Percentiles rank a stretch among this genome's conserved stretches.
These are phyloP conservation scores for Pherbina coryleti DNA, from an alignment of 2,888 invertebrate species.

Conservation along the genomic window DNA sequence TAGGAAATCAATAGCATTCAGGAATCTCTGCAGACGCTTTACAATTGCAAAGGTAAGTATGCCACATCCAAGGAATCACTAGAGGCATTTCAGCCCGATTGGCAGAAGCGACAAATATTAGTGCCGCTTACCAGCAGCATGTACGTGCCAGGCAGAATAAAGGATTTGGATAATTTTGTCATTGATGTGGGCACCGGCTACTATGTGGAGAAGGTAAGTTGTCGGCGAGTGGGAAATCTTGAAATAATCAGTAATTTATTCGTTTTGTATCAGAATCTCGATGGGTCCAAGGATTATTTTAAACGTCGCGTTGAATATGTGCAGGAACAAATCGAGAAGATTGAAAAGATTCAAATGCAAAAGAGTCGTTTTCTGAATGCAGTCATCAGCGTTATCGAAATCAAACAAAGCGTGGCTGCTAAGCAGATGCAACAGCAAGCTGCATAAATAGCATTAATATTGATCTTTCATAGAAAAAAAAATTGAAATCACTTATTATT, in stretches of 20 bases:
- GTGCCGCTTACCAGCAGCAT: constrained; percentile 97
- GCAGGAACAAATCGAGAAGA: constrained; percentile 94
- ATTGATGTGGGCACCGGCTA: constrained; percentile 98
- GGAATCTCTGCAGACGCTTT: constrained; percentile 89
- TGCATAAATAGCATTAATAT: constrained; percentile 43
- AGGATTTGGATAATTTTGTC: constrained; percentile 87
- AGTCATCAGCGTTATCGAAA: constrained; percentile 82
- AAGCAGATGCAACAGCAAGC: constrained; percentile 60
- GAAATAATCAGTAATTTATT: neutral
- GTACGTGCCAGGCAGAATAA: constrained; percentile 93
- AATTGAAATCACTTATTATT: constrained; percentile 11
- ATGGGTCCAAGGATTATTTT: constrained; percentile 91
- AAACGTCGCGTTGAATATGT: constrained; percentile 91
- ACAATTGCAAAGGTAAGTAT: constrained; percentile 91
- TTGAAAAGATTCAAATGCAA: constrained; percentile 76
- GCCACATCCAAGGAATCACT: constrained; percentile 88
- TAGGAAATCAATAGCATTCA: constrained; percentile 90
- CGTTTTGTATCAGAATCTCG: constrained; percentile 74
- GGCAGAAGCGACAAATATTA: constrained; percentile 86
- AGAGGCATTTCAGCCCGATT: constrained; percentile 81
- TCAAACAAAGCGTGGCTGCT: constrained; percentile 71
- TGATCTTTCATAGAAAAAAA: neutral
- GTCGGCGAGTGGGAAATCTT: neutral
- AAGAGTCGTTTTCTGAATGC: constrained; percentile 86
- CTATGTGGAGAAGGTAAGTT: constrained; percentile 88